Evolutionary conservation across 1,140 invertebrate species (phyloP), one percentile per base, ranked within the genome.

Genomic region (Drosophila ambigua): DNA sequence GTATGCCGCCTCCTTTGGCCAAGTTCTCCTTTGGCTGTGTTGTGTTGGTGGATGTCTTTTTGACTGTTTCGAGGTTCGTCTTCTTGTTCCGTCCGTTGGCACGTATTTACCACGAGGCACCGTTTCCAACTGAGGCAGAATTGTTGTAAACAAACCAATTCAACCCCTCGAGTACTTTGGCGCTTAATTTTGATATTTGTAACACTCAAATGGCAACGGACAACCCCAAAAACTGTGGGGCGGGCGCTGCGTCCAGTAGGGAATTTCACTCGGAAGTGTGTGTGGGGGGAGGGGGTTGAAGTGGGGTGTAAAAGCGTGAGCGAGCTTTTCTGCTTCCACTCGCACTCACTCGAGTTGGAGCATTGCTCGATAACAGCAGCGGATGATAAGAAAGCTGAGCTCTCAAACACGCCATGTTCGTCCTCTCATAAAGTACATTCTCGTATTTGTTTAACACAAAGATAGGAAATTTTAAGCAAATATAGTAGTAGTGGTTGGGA

Each of bases 71-170:
- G 9, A 6, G 28, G 23, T 49, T 39, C 35, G 3, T 28, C 23
- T 24, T 31, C 46, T 49, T 24, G 16, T 49, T 24, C 49, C 49
- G 39, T 53, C 49, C 35, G 39, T 24, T 31, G 26, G 50, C 50
- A 69, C 71, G 75, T 72, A 50, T 79, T 79, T 59, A 76, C 74
- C 77, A 84, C 71, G 77, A 82, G 77, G 77, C 77, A 79, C 72
- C 64, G 68, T 83, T 87, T 72, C 66, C 72, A 77, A 85, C 67
- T 73, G 69, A 85, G 64, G 65, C 81, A 64, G 62, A 72, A 76
- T 72, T 81, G 55, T 74, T 78, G 88, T 90, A 90, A 90, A 90
- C 88, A 90, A 90, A 90, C 79, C 72, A 78, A 84, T 81, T 80
- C 88, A 90, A 90, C 88, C 88, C 88, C 88, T 77, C 87, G 73